Evolutionary conservation across 2,113 vertebrate genomes (phyloP).

Genomic region (Axis porcinus): DNA sequence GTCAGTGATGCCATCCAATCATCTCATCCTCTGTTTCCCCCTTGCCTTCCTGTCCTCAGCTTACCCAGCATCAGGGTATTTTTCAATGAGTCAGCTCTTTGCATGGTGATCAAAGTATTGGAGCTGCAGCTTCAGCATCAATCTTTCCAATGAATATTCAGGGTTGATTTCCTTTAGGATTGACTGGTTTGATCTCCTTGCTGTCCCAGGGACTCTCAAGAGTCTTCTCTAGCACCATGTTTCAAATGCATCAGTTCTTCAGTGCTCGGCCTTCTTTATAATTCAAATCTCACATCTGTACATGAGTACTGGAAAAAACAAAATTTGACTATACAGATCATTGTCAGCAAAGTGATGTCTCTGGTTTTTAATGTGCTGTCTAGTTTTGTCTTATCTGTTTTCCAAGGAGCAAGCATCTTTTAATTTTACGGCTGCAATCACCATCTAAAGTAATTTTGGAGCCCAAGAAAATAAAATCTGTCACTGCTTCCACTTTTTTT

Average conservation of each 20-base stretch:
- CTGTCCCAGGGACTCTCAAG: background rate
- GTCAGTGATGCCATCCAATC: too few species aligned
- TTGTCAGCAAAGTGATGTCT: background rate
- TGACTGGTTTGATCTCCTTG: background rate
- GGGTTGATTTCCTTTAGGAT: background rate
- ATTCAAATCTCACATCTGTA: background rate
- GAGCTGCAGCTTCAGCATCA: background rate
- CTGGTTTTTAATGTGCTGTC: background rate
- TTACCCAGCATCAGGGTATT: background rate
- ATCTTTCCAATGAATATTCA: background rate
- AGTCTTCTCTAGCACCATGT: background rate
- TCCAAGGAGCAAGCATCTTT: background rate
- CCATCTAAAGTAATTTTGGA: too few species aligned
- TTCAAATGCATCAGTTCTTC: background rate
- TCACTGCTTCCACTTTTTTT: too few species aligned
- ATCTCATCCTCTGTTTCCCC: background rate
- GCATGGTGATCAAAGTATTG: background rate
- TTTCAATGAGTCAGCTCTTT: background rate
- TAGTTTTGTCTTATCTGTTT: background rate
- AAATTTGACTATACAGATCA: background rate
- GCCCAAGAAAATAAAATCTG: too few species aligned
- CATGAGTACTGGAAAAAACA: background rate
- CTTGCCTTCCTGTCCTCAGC: background rate
- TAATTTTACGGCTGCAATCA: too few species aligned
- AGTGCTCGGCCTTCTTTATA: background rate